Evolutionary conservation across 35 echinoderm and acorn worm genomes (phyloP).

Genomic region (Ophiothrix spiculata): DNA sequence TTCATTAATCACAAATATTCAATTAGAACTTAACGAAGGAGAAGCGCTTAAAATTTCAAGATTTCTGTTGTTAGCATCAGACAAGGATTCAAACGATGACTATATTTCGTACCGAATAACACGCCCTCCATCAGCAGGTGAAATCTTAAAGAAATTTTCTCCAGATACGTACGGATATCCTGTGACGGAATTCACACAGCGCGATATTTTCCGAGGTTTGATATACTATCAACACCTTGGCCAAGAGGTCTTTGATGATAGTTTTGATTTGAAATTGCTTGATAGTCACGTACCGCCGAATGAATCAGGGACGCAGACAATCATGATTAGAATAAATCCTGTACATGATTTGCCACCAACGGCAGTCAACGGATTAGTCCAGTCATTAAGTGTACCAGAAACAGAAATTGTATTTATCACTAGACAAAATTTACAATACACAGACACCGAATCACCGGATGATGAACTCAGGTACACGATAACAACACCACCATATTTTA

Average conservation of each 20-base stretch:
- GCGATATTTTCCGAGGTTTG: constrained; percentile 75
- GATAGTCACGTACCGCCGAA: constrained; percentile 91
- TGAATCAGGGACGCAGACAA: constrained; percentile 56
- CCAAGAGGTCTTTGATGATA: constrained; percentile 74
- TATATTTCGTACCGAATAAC: constrained; percentile 82
- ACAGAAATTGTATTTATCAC: constrained; percentile 78
- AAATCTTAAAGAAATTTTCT: constrained; percentile 84
- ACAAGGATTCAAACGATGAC: constrained; percentile 71
- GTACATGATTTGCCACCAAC: constrained; percentile 78
- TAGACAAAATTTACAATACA: constrained; percentile 68
- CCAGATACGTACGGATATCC: constrained; percentile 81
- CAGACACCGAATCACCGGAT: constrained; percentile 69
- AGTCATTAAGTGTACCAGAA: constrained; percentile 63
- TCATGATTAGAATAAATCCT: constrained; percentile 61
- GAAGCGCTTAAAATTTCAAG: constrained; percentile 55
- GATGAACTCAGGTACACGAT: constrained; percentile 65
- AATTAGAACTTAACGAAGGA: constrained; percentile 74
- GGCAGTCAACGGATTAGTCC: constrained; percentile 15
- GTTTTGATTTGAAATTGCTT: constrained; percentile 68
- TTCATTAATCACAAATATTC: constrained; percentile 73
- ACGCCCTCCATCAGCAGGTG: constrained; percentile 55
- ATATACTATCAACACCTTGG: constrained; percentile 97
- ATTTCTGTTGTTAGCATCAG: constrained; percentile 69
- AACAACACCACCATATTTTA: constrained; percentile 79
- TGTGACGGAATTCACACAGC: constrained; percentile 86